Evolutionary conservation across 2,113 vertebrate genomes (phyloP).

Genomic region (Phylloscopus trochilus): DNA sequence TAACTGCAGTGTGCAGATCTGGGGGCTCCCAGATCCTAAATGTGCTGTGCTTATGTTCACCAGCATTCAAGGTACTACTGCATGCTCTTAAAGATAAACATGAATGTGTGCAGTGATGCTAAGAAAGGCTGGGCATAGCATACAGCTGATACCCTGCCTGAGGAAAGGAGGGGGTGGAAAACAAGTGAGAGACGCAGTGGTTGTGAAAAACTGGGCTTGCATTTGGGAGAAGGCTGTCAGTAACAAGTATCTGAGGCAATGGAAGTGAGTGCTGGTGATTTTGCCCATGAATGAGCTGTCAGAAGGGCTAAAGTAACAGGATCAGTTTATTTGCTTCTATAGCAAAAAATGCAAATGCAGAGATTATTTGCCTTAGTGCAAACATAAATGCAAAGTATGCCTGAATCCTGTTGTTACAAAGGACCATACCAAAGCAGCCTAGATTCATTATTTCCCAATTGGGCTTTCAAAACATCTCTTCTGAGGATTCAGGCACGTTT

Average conservation of each 20-base stretch:
- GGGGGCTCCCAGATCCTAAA: background rate
- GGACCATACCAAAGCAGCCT: background rate
- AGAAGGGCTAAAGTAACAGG: background rate
- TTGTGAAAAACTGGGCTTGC: background rate
- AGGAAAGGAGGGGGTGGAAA: background rate
- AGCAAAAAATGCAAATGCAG: background rate
- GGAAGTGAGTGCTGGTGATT: background rate
- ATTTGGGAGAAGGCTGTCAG: background rate
- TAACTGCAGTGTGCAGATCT: background rate
- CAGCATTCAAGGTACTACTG: background rate
- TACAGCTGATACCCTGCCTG: background rate
- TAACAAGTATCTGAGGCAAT: background rate
- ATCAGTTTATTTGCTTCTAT: background rate
- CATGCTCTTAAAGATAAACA: background rate
- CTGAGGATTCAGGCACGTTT: background rate
- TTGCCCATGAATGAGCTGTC: background rate
- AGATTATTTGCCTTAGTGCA: background rate
- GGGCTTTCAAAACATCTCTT: background rate
- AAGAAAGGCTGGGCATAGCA: background rate
- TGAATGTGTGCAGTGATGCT: background rate
- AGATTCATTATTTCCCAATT: background rate
- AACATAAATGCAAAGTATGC: background rate
- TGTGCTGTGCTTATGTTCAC: background rate
- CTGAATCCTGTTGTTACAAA: background rate
- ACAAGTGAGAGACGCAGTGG: background rate